Evolutionary conservation across 2,888 invertebrate genomes (phyloP).

Genomic region (Erebia epiphron): DNA sequence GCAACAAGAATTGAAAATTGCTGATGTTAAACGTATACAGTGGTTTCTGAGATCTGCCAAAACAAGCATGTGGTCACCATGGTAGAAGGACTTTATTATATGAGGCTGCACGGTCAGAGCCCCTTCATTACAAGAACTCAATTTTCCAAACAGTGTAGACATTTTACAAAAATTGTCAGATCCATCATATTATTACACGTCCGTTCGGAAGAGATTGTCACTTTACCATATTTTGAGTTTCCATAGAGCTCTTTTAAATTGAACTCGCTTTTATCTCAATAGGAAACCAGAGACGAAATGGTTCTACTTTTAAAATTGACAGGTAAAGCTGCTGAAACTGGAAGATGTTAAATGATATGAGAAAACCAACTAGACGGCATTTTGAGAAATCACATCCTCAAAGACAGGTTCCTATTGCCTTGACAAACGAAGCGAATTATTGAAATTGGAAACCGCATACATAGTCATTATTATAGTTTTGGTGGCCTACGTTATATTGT

Average conservation of each 20-base stretch:
- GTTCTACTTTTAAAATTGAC: constrained; percentile 28
- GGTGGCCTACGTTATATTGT: not conserved
- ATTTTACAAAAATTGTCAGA: not conserved
- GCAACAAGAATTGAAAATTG: too few relatives aligned
- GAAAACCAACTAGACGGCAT: not conserved
- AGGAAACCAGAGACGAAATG: constrained; percentile 31
- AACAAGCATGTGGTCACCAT: too few relatives aligned
- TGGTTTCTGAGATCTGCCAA: too few relatives aligned
- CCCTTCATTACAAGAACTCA: not conserved
- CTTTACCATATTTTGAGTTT: constrained; percentile 26
- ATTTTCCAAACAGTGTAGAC: not conserved
- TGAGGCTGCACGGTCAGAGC: too few relatives aligned
- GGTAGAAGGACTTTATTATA: too few relatives aligned
- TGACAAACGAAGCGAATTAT: not conserved
- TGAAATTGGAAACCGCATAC: not conserved
- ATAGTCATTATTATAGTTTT: not conserved
- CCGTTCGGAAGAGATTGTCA: constrained; percentile 25
- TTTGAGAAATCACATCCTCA: not conserved
- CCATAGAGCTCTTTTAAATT: constrained; percentile 30
- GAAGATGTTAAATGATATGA: constrained; percentile 16
- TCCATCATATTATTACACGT: constrained; percentile 1
- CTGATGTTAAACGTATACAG: too few relatives aligned
- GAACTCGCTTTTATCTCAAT: constrained; percentile 31
- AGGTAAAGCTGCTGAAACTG: constrained; percentile 25
- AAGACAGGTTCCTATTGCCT: not conserved